Conservation (phyloP, 2,113 vertebrate genomes). For the Lophius piscatorius region DNA sequence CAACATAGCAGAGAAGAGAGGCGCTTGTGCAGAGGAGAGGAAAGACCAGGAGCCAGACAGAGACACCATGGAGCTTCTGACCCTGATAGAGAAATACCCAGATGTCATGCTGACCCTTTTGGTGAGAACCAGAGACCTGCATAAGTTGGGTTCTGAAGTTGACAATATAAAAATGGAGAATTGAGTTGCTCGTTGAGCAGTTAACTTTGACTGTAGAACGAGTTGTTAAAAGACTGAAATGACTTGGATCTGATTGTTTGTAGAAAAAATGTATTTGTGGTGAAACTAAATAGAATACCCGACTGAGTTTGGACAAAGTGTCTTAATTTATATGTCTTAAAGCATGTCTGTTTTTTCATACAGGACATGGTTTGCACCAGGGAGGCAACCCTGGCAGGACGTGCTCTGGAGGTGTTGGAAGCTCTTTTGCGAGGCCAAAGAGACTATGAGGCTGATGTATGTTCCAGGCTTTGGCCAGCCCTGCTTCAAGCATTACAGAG, state of each 20-base stretch:
- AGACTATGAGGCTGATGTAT: constrained; percentile 68
- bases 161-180: too few species aligned
- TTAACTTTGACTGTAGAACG: too few species aligned
- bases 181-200: too few species aligned
- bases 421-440: constrained; percentile 75
- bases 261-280: too few species aligned
- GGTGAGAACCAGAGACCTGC: constrained; percentile 73
- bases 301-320: too few species aligned
- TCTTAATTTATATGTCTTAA: constrained; percentile 17
- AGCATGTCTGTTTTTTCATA: neutral
- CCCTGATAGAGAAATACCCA: constrained; percentile 82
- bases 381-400: constrained; percentile 76
- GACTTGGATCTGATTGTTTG: too few species aligned
- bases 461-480: constrained; percentile 79
- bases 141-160: too few species aligned
- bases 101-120: constrained; percentile 84
- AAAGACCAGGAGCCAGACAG: constrained; percentile 44
- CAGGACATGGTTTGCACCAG: constrained; percentile 86
- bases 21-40: neutral
- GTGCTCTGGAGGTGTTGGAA: constrained; percentile 80
- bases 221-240: too few species aligned
- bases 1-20: constrained; percentile 9
- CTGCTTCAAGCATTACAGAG: constrained; percentile 88
- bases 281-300: too few species aligned
- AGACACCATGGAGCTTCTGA: constrained; percentile 73